Conservation (phyloP, 2,797 vertebrate species). For the Prionace glauca region DNA sequence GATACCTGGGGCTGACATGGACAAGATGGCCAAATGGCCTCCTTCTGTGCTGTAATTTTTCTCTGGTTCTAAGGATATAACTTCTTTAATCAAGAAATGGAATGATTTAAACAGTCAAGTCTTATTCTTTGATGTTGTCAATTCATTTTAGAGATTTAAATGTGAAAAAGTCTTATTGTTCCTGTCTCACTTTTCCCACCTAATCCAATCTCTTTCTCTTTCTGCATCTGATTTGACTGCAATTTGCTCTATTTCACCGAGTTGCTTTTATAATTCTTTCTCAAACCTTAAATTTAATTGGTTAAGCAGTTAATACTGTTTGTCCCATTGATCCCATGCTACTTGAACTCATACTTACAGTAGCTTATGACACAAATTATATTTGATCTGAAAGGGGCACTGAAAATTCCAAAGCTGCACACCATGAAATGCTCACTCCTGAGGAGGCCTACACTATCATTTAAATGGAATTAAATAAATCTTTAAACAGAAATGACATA, state of each 20-base stretch:
- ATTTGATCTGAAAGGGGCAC: background rate
- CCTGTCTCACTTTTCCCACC: background rate
- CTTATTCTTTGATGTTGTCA: background rate
- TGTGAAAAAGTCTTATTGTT: background rate
- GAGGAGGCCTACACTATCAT: background rate
- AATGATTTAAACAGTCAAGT: background rate
- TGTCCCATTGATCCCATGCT: background rate
- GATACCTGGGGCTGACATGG: too few species aligned
- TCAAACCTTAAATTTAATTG: background rate
- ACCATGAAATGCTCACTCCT: background rate
- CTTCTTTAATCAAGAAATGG: background rate
- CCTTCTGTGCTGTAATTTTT: too few species aligned
- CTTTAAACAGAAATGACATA: background rate
- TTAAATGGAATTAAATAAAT: background rate
- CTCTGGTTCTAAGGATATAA: too few species aligned
- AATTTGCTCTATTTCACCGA: background rate
- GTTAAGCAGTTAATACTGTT: background rate
- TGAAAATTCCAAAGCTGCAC: background rate
- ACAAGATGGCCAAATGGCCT: too few species aligned
- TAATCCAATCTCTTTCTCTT: background rate
- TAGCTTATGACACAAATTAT: background rate
- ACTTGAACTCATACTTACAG: background rate
- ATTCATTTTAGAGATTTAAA: background rate
- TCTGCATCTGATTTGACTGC: background rate
- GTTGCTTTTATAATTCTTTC: background rate